Conservation (phyloP, 2,113 vertebrate species). For the Larimichthys crocea region DNA sequence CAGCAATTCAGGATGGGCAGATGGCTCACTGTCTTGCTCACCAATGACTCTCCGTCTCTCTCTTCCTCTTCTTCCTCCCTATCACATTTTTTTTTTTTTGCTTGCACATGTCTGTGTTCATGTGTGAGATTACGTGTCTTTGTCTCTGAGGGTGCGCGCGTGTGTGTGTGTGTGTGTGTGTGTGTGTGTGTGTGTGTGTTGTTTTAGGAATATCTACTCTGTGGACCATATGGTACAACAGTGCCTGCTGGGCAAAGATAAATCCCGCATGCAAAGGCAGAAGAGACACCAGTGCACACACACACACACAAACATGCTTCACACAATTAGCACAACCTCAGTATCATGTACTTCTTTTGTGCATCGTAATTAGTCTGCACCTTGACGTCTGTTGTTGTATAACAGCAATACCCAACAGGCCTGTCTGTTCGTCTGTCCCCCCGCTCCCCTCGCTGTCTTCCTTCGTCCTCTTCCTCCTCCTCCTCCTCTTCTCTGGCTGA, state of each 20-base stretch:
- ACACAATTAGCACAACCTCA: slow-evolving; percentile 53
- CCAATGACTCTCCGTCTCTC: slow-evolving; percentile 43
- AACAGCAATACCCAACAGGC: slow-evolving; percentile 47
- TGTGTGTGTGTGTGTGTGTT: slow-evolving; percentile 39
- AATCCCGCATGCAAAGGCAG: slow-evolving; percentile 72
- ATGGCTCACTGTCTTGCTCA: slow-evolving; percentile 59
- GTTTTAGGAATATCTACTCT: slow-evolving; percentile 72
- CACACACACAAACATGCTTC: slow-evolving; percentile 39
- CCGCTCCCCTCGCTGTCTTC: slow-evolving; percentile 6
- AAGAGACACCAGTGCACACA: slow-evolving; percentile 51
- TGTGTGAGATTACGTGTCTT: slow-evolving; percentile 37
- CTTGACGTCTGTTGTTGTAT: slow-evolving; percentile 63
- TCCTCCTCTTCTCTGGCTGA: slow-evolving; percentile 35
- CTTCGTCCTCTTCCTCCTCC: slow-evolving; percentile 11
- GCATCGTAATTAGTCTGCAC: slow-evolving; percentile 70
- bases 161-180: no score
- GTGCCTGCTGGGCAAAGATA: slow-evolving; percentile 81
- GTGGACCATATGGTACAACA: slow-evolving; percentile 76
- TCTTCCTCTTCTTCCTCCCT: slow-evolving; percentile 42
- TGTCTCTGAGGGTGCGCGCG: slow-evolving; percentile 37
- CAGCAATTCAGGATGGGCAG: slow-evolving; percentile 53
- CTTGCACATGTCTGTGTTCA: neutral
- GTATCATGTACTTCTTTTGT: slow-evolving; percentile 59
- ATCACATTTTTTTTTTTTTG: neutral
- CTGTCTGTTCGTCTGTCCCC: slow-evolving; percentile 61